Evolutionary conservation across 2,888 invertebrate species (phyloP), one percentile per base, ranked within the genome.

Genomic region (Drosophila multiciliata): DNA sequence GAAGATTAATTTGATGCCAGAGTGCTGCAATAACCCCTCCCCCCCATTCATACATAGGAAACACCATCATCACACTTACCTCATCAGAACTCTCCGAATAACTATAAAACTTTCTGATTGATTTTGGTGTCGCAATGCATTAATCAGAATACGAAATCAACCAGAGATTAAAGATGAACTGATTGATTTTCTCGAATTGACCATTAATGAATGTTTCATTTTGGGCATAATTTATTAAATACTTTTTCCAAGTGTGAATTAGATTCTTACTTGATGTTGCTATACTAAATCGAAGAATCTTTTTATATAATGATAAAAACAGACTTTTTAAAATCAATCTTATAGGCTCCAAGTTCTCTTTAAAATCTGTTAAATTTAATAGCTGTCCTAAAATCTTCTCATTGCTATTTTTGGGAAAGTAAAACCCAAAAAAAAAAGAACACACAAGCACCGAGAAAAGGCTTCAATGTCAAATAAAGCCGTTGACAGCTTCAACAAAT

Each of bases 1-100:
- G 29, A 82, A 78, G 78, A 78, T 78, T 78, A 78, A 78, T 78
- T 78, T 66, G 61, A 77, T 72, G 64, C 67, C 59, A 38, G 42
- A 38, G 36, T 49, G 42, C 29, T 45, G 59, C 72, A 54, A 55
- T 45, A 38, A 48, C 20, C 11, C 29, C 29, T 29, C 26, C 26
- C 26, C 5, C 26, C 26, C 29, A 29, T 29, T 29, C 11, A 45
- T 15, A 23, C 23, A 20, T 20, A 12, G 59, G 11, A 59, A 32
- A 15, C 64, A 15, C 64, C 58, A 32, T 38, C 9, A 55, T 33
- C 9, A 55, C 32, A 49, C 36, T 29, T 29, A 20, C n/a, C 67
- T n/a, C 33, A 66, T 1, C 50, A 42, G 20, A 35, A n/a, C 40
- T n/a, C 29, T 3, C 38, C 49, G 49, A 5, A 33, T 26, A 23